phyloP scores from a whole-genome alignment of 2,797 vertebrate species.

The Acipenser oxyrinchus region DNA sequence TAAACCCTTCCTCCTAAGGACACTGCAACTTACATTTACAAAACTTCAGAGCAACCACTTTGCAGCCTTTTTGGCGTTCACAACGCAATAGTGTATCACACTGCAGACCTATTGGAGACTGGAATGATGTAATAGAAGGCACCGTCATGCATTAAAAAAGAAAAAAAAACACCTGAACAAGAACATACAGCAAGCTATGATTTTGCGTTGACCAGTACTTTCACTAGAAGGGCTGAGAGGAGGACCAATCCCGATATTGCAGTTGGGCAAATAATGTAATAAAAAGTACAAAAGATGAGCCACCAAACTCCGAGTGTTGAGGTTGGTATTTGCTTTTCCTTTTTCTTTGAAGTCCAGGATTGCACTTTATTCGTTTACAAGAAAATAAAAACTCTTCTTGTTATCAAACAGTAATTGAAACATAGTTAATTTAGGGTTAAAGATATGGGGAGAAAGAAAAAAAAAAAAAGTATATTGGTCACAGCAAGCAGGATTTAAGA shows the following conservation, averaged over 20 bases:
- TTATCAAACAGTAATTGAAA: conserved; percentile 55
- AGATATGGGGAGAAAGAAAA: conserved; percentile 28
- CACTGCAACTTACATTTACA: conserved; percentile 60
- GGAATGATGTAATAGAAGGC: conserved; percentile 90
- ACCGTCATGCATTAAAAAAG: conserved; percentile 84
- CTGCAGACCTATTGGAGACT: conserved; percentile 77
- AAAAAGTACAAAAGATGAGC: conserved; percentile 39
- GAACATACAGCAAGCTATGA: conserved; percentile 60
- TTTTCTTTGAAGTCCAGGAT: conserved; percentile 42
- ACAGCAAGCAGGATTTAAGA: conserved; percentile 70
- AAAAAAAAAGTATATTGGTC: conserved; percentile 64
- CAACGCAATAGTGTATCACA: conserved; percentile 48
- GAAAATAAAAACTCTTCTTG: conserved; percentile 62
- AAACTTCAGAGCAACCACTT: conserved; percentile 2
- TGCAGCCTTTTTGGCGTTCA: conserved; percentile 43
- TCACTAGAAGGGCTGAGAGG: conserved; percentile 31
- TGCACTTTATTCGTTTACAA: conserved; percentile 49
- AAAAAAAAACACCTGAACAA: conserved; percentile 43
- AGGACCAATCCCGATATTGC: too few relatives aligned
- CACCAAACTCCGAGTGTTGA: conserved; percentile 44
- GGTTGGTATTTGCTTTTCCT: conserved; percentile 31
- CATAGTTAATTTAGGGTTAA: conserved; percentile 63
- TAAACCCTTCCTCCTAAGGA: conserved; percentile 60
- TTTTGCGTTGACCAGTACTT: conserved; percentile 49
- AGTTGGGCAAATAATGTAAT: conserved; percentile 42